Base-by-base conservation (phyloP, 2,113 vertebrate species). In the Pyxicephalus adspersus region DNA sequence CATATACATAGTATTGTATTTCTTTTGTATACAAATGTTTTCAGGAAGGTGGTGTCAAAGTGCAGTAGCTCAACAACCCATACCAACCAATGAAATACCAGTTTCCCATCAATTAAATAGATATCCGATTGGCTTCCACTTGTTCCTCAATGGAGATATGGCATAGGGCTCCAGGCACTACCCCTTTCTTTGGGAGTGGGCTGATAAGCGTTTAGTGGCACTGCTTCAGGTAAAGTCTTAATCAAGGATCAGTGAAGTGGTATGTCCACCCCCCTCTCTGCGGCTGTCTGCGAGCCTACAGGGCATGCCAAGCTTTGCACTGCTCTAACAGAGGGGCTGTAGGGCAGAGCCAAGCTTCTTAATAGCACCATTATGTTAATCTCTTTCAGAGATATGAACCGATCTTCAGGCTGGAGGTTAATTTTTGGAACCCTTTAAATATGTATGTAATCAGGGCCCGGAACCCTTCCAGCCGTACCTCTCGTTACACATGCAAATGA, bases 401-500 rank as follows among this genome's bases (percentile, higher is more conserved):
- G 68, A 81, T 81, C 79, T 81, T 81, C 79, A 81, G 60, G 68
- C 79, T 81, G 79, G 79, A 81, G 79, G 79, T 81, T 81, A 81
- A 81, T 81, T 81, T 81, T 81, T 68, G 79, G 68, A 81, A 81
- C 79, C 68, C 79, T 73, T 81, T 81, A 81, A 81, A 81, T 81
- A 81, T 81, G 79, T 81, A 81, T 81, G 79, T 81, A 81, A 81
- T 81, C 79, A 81, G 79, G 79, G 79, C 79, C 79, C 79, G 79
- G 68, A 81, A 74, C 79, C 78, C 79, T 73, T 81, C 57, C 60
- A 81, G 79, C 38, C 60, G 20, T 74, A 81, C 79, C 79, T 73
- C 79, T 81, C 79, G 68, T 81, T 81, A 81, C 79, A 34, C 68
- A 81, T 81, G 79, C 79, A 74, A 81, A 81, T 81, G 45, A 81